Evolutionary conservation across 2,797 vertebrate genomes (phyloP).

Genomic region (Alauda arvensis): DNA sequence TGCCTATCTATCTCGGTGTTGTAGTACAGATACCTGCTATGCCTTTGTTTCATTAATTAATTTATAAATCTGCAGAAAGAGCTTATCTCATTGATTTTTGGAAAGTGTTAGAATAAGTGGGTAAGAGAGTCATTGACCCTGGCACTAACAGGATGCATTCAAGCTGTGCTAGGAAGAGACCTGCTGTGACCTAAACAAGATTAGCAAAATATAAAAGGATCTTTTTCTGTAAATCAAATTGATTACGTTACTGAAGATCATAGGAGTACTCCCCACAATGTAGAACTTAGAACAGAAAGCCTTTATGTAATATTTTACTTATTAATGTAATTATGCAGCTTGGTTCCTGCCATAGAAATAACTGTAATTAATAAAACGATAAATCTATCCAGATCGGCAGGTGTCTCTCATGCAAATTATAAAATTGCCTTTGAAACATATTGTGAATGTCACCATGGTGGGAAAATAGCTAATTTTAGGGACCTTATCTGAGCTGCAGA

Average conservation of each 20-base stretch:
- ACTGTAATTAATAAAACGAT: constrained; percentile 19
- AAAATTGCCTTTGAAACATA: constrained; percentile 27
- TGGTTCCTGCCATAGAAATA: constrained; percentile 18
- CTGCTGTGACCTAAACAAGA: constrained; percentile 47
- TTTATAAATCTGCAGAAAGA: constrained; percentile 23
- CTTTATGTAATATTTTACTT: constrained; percentile 43
- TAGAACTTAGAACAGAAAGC: constrained; percentile 12
- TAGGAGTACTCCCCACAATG: background rate
- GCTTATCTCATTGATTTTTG: constrained; percentile 45
- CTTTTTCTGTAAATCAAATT: constrained; percentile 53
- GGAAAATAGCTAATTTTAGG: constrained; percentile 25
- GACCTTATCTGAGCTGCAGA: constrained; percentile 1
- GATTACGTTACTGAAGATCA: constrained; percentile 33
- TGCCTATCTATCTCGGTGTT: background rate
- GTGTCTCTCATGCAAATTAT: constrained; percentile 28
- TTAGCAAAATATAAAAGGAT: constrained; percentile 37
- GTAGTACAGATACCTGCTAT: constrained; percentile 23
- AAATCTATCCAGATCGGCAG: constrained; percentile 12
- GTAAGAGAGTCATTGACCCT: constrained; percentile 8
- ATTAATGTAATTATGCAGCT: constrained; percentile 37
- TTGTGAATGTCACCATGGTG: background rate
- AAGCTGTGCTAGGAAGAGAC: constrained; percentile 11
- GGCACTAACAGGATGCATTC: constrained; percentile 26
- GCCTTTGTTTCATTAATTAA: constrained; percentile 39
- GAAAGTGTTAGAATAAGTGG: constrained; percentile 21